Conservation (phyloP, 2,797 vertebrate species). For the Urocyon cinereoargenteus region DNA sequence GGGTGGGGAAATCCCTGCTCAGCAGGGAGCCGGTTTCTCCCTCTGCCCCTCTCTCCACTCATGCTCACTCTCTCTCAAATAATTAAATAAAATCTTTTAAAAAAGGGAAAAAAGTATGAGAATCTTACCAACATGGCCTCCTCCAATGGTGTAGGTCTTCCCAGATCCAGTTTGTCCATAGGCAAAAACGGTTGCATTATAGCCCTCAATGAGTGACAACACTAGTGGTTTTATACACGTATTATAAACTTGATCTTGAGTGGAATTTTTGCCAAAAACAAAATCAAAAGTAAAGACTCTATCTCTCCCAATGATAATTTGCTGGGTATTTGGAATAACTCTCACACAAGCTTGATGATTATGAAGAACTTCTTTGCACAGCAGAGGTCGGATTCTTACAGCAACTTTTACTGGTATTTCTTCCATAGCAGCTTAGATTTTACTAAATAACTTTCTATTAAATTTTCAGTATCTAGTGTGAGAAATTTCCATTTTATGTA, state of each 20-base stretch:
- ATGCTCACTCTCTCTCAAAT: too few relatives aligned
- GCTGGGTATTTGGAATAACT: slow-evolving; percentile 89
- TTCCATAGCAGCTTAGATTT: slow-evolving; percentile 87
- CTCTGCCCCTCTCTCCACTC: too few relatives aligned
- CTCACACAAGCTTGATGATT: slow-evolving; percentile 92
- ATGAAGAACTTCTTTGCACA: slow-evolving; percentile 93
- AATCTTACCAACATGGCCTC: slow-evolving; percentile 90
- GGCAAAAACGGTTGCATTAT: slow-evolving; percentile 95
- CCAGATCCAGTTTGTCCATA: slow-evolving; percentile 97
- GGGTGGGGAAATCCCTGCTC: too few relatives aligned
- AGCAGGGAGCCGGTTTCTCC: too few relatives aligned
- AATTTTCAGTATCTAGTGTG: slow-evolving; percentile 59
- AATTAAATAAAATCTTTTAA: too few relatives aligned
- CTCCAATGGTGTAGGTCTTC: slow-evolving; percentile 95
- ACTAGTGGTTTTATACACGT: slow-evolving; percentile 93
- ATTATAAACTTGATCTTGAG: slow-evolving; percentile 92
- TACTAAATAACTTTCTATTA: slow-evolving; percentile 58
- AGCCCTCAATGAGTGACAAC: slow-evolving; percentile 90
- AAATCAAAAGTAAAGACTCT: slow-evolving; percentile 93
- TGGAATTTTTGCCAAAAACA: slow-evolving; percentile 92
- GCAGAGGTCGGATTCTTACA: slow-evolving; percentile 93
- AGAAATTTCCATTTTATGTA: slow-evolving; percentile 68
- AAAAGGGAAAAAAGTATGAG: not conserved
- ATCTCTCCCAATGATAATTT: slow-evolving; percentile 92
- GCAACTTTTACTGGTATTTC: slow-evolving; percentile 94